Base-by-base conservation (phyloP, 2,113 vertebrate genomes). In the Ceyx cyanopectus region DNA sequence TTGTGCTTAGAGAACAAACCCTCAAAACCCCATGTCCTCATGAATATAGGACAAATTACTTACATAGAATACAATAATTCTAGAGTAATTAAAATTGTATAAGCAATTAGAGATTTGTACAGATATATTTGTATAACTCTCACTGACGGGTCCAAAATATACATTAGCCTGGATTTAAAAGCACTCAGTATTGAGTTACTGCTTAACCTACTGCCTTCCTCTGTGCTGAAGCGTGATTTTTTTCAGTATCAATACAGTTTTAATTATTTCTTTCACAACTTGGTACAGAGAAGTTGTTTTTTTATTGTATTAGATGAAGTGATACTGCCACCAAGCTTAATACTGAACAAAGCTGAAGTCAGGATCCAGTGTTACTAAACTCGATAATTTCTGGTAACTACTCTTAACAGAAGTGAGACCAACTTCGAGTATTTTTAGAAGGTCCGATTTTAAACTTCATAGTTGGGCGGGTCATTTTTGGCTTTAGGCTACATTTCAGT, bases 341-440 rank as follows among this genome's bases (percentile, higher is more conserved):
- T 23, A 54, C 6, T 24, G 24, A 24, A 85, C 10, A 41, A 1
- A 1, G 29, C 26, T 45, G 14, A 86, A 89, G 12, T 50, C 8
- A 57, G 27, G 18, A 93, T 66, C 60, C 50, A 54, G 4, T 73
- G 4, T 40, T 80, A 66, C 10, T 51, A 74, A 77, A 87, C 8
- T 48, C 19, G 81, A 50, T 23, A 34, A 50, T n/a, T 85, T 72
- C 22, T 82, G 85, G 7, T 85, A 81, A 82, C 23, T 66, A 61
- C 5, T 7, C 50, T 78, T 87, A 81, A 57, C 30, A 85, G 54
- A 57, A 89, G 13, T 0, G 0, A 85, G 63, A 80, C 9, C 12
- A 87, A 53, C 5, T 43, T 51, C 5, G 82, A 74, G 20, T 87
- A 95, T 94, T 87, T 95, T 96, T 82, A 94, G 81, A 94, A 85